phyloP scores from a whole-genome alignment of 2,888 invertebrate species.

The Agrotis clavis region DNA sequence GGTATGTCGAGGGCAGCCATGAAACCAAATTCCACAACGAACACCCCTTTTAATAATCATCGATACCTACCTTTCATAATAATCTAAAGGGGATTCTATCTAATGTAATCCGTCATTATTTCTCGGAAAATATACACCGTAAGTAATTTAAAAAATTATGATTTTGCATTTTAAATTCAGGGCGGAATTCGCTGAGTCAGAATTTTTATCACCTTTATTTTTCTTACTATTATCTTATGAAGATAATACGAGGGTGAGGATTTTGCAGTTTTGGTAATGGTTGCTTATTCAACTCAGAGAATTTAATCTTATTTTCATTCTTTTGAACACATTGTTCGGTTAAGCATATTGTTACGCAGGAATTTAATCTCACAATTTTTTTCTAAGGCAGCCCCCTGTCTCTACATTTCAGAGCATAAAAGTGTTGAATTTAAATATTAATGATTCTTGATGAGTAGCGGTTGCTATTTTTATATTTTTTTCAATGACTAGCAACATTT shows the following conservation, averaged over 20 bases:
- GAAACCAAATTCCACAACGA: neutral
- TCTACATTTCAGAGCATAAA: neutral
- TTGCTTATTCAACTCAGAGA: slow-evolving; percentile 23
- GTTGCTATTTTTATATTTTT: neutral
- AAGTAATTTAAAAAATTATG: slow-evolving; percentile 24
- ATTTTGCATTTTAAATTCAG: slow-evolving; percentile 39
- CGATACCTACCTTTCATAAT: neutral
- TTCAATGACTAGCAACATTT: neutral
- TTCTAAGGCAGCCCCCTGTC: neutral
- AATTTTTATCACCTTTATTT: slow-evolving; percentile 21
- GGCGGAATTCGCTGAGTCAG: slow-evolving; percentile 33
- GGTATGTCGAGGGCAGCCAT: neutral
- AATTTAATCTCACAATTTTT: neutral
- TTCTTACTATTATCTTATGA: neutral
- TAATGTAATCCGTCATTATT: neutral
- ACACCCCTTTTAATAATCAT: neutral
- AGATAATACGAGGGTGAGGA: slow-evolving; percentile 24
- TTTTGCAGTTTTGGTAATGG: slow-evolving; percentile 29
- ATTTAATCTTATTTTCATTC: slow-evolving; percentile 33
- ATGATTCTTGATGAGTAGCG: slow-evolving; percentile 30
- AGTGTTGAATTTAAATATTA: neutral
- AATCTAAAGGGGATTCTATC: neutral
- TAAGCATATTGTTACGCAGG: neutral
- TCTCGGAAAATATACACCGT: slow-evolving; percentile 1
- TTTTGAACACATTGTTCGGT: slow-evolving; percentile 18